Evolutionary conservation across 1,140 invertebrate genomes (phyloP).

Genomic region (Drosophila serrata): DNA sequence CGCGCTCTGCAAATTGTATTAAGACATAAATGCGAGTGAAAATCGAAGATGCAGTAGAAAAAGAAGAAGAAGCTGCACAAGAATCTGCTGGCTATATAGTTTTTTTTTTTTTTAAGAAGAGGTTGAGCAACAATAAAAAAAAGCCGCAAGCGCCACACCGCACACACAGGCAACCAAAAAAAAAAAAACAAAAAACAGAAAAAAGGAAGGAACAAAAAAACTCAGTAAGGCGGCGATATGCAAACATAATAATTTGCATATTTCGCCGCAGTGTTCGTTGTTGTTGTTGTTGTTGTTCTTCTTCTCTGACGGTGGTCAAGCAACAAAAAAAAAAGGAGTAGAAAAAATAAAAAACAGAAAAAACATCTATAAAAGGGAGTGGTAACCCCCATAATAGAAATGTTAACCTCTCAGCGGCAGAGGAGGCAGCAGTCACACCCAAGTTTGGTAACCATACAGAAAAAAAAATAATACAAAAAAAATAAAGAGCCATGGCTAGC

Average conservation of each 20-base stretch:
- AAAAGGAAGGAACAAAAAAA: neutral
- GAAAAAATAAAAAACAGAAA: neutral
- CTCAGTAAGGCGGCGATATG: conserved; percentile 47
- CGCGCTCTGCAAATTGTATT: conserved; percentile 50
- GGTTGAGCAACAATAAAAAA: conserved; percentile 49
- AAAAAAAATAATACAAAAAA: neutral
- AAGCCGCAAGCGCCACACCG: conserved; percentile 50
- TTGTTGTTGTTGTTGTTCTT: conserved; percentile 15
- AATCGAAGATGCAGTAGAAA: neutral
- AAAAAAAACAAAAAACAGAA: conserved; percentile 10
- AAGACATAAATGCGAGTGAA: conserved; percentile 63
- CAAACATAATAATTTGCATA: conserved; percentile 69
- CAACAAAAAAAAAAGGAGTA: conserved; percentile 1
- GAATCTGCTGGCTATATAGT: conserved; percentile 20
- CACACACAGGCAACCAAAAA: conserved; percentile 18
- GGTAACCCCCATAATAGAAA: conserved; percentile 58
- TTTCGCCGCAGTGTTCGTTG: conserved; percentile 50
- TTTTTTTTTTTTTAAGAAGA: conserved; percentile 11
- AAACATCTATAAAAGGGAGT: conserved; percentile 54
- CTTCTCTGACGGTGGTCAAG: conserved; percentile 56
- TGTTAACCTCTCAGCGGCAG: conserved; percentile 49
- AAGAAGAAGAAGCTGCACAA: conserved; percentile 21
- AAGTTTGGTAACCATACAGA: conserved; percentile 26
- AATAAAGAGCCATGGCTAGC: conserved; percentile 1
- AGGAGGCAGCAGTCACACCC: conserved; percentile 27